Evolutionary conservation across 2,113 vertebrate species (phyloP), one percentile per base, ranked within the genome.

Genomic region (Synchiropus splendidus): DNA sequence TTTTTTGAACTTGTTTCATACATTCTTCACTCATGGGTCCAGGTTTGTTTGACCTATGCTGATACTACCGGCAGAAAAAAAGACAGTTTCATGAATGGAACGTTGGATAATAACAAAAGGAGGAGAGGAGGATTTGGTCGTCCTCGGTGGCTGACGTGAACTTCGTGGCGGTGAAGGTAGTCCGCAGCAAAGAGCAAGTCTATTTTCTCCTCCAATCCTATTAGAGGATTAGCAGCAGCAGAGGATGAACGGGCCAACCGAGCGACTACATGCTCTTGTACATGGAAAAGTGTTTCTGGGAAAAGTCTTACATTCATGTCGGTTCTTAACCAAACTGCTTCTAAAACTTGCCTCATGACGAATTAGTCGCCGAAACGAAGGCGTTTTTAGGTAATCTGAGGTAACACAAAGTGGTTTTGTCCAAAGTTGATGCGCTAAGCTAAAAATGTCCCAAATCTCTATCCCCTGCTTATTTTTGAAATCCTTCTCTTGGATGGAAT

Each of bases 161-260:
- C 74, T 70, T 70, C 78, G 58, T 74, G 34, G 12, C 12, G 6
- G 6, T 35, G 12, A 71, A 70, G 46, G 53, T 65, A 58, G 64
- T 58, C 67, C 51, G 62, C 31, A 60, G 60, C 48, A 72, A 67
- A 77, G 45, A 68, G 38, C 60, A 42, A 27, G 49, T 78, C 80
- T 86, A 85, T 83, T 85, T 80, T 67, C 50, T 75, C 54, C 63
- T 48, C 41, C 45, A 80, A 78, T 83, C 82, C 77, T 53, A 85
- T 88, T 84, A 88, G 34, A 58, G 78, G 80, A 76, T 88, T 86
- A 85, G 58, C 61, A 49, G 64, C 68, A 55, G 72, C 65, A 4
- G 69, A 71, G 67, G 54, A 47, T 47, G 31, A 73, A 61, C 66
- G 72, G 63, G 34, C n/a, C 62, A 67, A 61, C 21, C 4, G 21